Conservation (phyloP, 1,140 invertebrate species). For the Zaprionus vittiger region DNA sequence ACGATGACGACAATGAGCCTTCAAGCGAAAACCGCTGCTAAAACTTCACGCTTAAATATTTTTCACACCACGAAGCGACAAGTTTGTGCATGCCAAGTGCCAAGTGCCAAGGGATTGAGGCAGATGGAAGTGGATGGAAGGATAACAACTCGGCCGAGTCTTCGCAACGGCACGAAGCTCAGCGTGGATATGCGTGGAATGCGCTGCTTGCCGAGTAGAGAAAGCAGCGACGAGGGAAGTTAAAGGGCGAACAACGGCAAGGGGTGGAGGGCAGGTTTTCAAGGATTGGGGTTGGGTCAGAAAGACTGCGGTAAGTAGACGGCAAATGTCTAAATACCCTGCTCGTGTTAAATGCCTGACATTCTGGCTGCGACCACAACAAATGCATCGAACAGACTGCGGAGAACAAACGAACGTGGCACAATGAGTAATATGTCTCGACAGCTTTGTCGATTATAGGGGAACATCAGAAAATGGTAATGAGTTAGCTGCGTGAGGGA, state of each 20-base stretch:
- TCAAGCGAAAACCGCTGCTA: constrained; percentile 82
- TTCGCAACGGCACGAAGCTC: constrained; percentile 54
- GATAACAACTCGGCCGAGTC: constrained; percentile 44
- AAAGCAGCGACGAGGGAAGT: background rate
- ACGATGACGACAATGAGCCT: constrained; percentile 74
- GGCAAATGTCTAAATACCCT: constrained; percentile 80
- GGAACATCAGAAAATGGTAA: too few relatives aligned
- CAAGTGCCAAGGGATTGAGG: constrained; percentile 7
- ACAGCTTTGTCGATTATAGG: too few relatives aligned
- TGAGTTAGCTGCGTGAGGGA: too few relatives aligned
- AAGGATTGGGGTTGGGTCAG: constrained; percentile 5
- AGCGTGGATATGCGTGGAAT: constrained; percentile 68
- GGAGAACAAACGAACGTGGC: background rate
- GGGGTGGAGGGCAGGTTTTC: background rate
- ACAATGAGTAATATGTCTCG: too few relatives aligned
- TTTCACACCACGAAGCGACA: constrained; percentile 81
- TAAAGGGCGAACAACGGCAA: background rate
- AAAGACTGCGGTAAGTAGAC: constrained; percentile 62
- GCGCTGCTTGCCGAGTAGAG: constrained; percentile 32
- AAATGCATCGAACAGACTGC: constrained; percentile 10
- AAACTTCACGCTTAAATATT: constrained; percentile 83
- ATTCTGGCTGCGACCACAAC: constrained; percentile 68
- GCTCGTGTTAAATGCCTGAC: constrained; percentile 75
- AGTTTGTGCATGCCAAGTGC: constrained; percentile 61
- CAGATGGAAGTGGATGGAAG: constrained; percentile 11